These are phyloP conservation scores for Heteromormyrus szaboi DNA, from an alignment of 2,797 vertebrate genomes.

Conservation along the genomic window DNA sequence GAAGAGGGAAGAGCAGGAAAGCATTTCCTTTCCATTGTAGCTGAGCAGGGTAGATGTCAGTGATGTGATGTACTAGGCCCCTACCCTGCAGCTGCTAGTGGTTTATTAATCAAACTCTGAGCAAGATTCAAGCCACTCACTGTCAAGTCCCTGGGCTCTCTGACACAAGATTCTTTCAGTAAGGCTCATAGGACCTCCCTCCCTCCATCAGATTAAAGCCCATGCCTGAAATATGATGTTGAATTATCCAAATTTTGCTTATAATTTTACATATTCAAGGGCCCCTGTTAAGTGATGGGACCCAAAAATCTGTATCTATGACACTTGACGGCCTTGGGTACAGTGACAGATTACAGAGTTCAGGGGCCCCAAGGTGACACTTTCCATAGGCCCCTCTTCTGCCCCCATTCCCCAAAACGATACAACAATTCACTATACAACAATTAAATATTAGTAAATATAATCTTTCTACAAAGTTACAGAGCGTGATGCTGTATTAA, in stretches of 20 bases:
- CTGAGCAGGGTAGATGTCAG: background rate
- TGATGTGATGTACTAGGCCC: background rate
- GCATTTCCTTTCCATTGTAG: background rate
- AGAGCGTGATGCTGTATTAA: background rate
- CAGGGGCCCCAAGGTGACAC: background rate
- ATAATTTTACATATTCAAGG: background rate
- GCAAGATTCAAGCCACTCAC: background rate
- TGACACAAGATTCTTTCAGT: background rate
- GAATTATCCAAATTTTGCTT: background rate
- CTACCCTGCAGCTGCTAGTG: background rate
- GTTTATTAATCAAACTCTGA: slow-evolving; percentile 3
- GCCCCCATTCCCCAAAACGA: background rate
- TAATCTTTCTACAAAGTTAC: background rate
- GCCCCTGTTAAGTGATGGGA: background rate
- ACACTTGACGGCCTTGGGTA: background rate
- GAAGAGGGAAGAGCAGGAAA: background rate
- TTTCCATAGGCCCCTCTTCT: background rate
- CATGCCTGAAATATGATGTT: background rate
- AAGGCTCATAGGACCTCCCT: background rate
- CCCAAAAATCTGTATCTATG: background rate
- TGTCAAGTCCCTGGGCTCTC: background rate
- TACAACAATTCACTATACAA: background rate
- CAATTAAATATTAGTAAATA: background rate
- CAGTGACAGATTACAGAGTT: background rate
- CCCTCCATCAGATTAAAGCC: background rate